Conservation (phyloP, 2,113 vertebrate genomes). For the Ciconia stormi region DNA sequence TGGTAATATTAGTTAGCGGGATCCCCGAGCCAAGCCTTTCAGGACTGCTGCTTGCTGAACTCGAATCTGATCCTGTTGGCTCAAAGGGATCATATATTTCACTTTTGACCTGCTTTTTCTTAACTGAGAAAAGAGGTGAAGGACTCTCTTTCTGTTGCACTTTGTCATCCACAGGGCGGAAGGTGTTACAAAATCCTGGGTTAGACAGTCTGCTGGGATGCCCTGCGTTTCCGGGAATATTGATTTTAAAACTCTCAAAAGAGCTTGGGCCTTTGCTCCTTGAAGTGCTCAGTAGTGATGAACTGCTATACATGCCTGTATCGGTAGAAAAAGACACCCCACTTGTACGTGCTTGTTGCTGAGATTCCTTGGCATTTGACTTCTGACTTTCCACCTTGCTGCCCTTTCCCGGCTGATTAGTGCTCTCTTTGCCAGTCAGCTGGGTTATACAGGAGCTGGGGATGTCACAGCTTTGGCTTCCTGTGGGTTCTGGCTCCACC, state of each 20-base stretch:
- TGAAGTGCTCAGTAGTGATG: neutral
- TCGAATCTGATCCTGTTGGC: slow-evolving; percentile 90
- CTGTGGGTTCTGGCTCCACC: neutral
- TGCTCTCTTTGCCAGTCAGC: slow-evolving; percentile 82
- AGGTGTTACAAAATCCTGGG: slow-evolving; percentile 75
- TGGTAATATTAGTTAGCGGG: slow-evolving; percentile 71
- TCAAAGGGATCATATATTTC: slow-evolving; percentile 96
- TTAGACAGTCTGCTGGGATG: slow-evolving; percentile 74
- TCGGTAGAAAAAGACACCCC: slow-evolving; percentile 53
- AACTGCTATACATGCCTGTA: slow-evolving; percentile 42
- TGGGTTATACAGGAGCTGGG: slow-evolving; percentile 81
- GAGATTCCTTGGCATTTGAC: slow-evolving; percentile 56
- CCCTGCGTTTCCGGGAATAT: slow-evolving; percentile 85
- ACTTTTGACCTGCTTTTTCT: slow-evolving; percentile 78
- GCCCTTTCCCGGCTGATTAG: slow-evolving; percentile 23
- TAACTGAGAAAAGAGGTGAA: slow-evolving; percentile 55
- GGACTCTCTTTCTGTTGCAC: slow-evolving; percentile 72
- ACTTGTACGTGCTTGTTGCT: slow-evolving; percentile 54
- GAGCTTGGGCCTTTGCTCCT: slow-evolving; percentile 63
- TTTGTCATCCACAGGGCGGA: slow-evolving; percentile 74
- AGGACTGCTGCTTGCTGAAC: slow-evolving; percentile 78
- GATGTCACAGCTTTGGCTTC: slow-evolving; percentile 54
- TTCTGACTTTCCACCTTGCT: slow-evolving; percentile 65
- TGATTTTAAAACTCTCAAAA: slow-evolving; percentile 90
- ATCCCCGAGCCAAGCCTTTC: slow-evolving; percentile 67